Conservation (phyloP, 2,113 vertebrate genomes). For the Heteronetta atricapilla region DNA sequence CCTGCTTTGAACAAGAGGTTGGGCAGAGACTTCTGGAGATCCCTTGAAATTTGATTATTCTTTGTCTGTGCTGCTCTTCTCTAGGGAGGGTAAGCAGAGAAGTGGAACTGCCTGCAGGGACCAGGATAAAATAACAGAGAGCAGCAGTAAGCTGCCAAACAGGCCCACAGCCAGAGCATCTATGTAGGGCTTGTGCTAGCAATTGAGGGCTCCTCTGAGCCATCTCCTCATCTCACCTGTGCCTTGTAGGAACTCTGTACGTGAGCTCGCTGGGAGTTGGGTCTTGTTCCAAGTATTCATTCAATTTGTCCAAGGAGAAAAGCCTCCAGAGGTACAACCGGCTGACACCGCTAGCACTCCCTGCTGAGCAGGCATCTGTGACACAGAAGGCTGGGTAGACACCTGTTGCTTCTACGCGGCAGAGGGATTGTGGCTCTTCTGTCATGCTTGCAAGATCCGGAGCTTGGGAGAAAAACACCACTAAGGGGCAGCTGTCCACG, state of each 20-base stretch:
- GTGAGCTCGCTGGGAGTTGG: conserved; percentile 79
- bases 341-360: conserved; percentile 76
- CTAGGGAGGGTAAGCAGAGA: neutral
- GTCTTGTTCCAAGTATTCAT: conserved; percentile 78
- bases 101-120: neutral
- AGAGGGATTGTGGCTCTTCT: conserved; percentile 68
- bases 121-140: neutral
- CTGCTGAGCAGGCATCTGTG: conserved; percentile 75
- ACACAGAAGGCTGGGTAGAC: conserved; percentile 83
- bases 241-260: conserved; percentile 79
- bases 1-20: neutral
- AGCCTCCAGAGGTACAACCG: conserved; percentile 86
- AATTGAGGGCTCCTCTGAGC: neutral
- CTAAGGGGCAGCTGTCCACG: neutral
- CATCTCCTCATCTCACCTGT: conserved; percentile 78
- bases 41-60: neutral
- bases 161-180: neutral
- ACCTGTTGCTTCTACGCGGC: conserved; percentile 75
- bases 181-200: neutral
- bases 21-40: neutral
- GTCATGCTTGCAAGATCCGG: neutral
- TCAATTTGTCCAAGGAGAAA: conserved; percentile 87
- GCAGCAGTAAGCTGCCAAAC: neutral
- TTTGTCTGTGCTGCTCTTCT: neutral
- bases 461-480: neutral